Conservation (phyloP, 64 coral and sea anemone genomes). For the Acropora yongei region DNA sequence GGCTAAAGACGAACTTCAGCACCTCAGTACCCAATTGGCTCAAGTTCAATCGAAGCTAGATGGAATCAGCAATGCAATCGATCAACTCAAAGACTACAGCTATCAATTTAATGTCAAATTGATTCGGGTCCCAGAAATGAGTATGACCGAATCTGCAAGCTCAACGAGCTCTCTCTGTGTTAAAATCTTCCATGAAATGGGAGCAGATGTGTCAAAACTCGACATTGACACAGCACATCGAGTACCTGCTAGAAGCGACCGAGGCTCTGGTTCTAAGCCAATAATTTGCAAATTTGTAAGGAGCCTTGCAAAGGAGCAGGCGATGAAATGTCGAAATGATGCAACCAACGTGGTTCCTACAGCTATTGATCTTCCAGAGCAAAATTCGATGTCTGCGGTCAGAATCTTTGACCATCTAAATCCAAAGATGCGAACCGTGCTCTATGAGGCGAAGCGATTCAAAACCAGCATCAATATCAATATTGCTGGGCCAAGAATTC, state of each 20-base stretch:
- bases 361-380: background rate
- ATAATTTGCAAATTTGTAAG: slow-evolving; percentile 53
- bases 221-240: slow-evolving; percentile 66
- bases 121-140: slow-evolving; percentile 21
- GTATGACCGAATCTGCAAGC: slow-evolving; percentile 28
- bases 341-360: background rate
- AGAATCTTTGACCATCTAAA: slow-evolving; percentile 80
- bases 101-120: slow-evolving; percentile 69
- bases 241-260: slow-evolving; percentile 33
- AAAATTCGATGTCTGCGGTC: slow-evolving; percentile 2
- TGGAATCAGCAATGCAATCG: background rate
- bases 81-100: background rate
- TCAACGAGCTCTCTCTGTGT: slow-evolving; percentile 43
- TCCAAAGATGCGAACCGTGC: slow-evolving; percentile 51
- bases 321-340: slow-evolving; percentile 21
- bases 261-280: slow-evolving; percentile 6
- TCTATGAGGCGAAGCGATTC: slow-evolving; percentile 65
- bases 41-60: background rate
- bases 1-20: background rate
- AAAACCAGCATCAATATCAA: slow-evolving; percentile 66
- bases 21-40: background rate
- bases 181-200: slow-evolving; percentile 49
- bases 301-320: slow-evolving; percentile 27
- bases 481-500: slow-evolving; percentile 77
- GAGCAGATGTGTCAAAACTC: slow-evolving; percentile 24